Evolutionary conservation across 37 sponge, comb jelly and placozoan species (phyloP).

Genomic region (Aplysina aerophoba): DNA sequence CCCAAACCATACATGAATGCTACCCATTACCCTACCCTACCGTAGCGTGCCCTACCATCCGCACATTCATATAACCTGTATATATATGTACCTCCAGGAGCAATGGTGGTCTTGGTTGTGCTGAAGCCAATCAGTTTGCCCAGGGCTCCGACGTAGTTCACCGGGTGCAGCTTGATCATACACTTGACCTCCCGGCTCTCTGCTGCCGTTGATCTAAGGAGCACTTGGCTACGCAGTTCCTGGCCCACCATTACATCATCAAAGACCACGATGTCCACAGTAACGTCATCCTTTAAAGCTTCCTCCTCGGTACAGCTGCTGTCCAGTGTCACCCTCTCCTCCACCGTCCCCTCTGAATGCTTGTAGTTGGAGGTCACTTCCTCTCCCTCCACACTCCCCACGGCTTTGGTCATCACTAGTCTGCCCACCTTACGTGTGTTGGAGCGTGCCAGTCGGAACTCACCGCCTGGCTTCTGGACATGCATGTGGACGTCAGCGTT

Average conservation of each 20-base stretch:
- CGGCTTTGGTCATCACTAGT: constrained; percentile 57
- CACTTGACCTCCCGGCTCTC: neutral
- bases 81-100: too few species aligned
- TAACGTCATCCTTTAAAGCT: constrained; percentile 27
- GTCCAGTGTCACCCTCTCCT: constrained; percentile 48
- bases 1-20: too few species aligned
- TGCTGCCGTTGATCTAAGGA: constrained; percentile 1
- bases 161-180: neutral
- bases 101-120: too few species aligned
- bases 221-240: neutral
- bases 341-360: constrained; percentile 47
- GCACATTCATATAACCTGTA: too few species aligned
- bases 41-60: too few species aligned
- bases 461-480: neutral
- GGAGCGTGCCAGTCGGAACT: neutral
- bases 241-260: constrained; percentile 19
- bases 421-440: constrained; percentile 37
- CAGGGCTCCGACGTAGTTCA: constrained; percentile 22
- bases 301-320: neutral
- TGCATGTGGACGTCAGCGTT: constrained; percentile 56
- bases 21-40: too few species aligned
- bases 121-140: neutral
- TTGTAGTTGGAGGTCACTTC: constrained; percentile 63
- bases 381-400: constrained; percentile 36
- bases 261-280: constrained; percentile 20